phyloP scores from a whole-genome alignment of 2,888 invertebrate species.

The Fissipunctia ypsillon region DNA sequence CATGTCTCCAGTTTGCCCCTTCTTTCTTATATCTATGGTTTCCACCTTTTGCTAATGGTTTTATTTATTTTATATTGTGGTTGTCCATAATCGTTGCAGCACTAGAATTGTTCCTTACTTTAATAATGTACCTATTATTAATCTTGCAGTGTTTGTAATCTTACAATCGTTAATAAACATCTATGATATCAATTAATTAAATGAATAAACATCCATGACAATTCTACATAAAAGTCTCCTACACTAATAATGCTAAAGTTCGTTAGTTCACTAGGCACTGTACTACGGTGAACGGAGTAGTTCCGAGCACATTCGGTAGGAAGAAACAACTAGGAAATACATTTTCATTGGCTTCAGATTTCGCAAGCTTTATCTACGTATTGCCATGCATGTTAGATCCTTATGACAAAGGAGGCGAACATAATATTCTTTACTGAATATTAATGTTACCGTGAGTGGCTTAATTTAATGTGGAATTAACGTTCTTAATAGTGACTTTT shows the following conservation, averaged over 20 bases:
- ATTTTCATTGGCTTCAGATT: conserved; percentile 20
- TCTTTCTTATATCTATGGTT: no score
- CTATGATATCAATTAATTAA: no score
- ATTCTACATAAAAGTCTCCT: neutral
- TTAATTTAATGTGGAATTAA: neutral
- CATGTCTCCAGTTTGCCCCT: no score
- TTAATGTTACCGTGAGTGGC: neutral
- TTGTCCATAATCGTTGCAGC: no score
- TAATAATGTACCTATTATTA: no score
- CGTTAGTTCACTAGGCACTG: neutral
- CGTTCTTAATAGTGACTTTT: neutral
- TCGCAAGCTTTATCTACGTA: conserved; percentile 7
- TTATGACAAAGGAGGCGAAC: neutral
- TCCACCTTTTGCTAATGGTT: no score
- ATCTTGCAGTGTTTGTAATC: no score
- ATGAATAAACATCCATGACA: neutral
- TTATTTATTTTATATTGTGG: no score
- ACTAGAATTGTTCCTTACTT: no score
- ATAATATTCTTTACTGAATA: neutral
- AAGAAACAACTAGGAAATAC: neutral
- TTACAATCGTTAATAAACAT: no score
- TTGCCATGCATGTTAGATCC: neutral
- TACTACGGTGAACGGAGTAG: neutral
- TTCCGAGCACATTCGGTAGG: neutral
- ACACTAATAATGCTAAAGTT: neutral